phyloP scores from a whole-genome alignment of 1,140 invertebrate genomes.

The Cotesia glomerata region DNA sequence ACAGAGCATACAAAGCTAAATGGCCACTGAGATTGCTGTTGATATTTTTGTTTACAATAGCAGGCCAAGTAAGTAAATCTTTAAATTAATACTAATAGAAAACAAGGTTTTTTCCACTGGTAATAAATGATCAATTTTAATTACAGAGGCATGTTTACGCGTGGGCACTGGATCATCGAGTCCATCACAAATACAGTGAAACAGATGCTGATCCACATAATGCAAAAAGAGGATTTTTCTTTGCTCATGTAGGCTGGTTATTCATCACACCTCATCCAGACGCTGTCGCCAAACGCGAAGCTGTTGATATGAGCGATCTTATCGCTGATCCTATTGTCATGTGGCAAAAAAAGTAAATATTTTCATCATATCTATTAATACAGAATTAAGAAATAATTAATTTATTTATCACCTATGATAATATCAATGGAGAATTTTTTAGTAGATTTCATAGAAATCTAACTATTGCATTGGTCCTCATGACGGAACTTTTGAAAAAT shows the following conservation, averaged over 20 bases:
- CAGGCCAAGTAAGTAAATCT: slow-evolving; percentile 77
- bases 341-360: slow-evolving; percentile 78
- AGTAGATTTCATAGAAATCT: no score
- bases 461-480: no score
- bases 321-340: slow-evolving; percentile 82
- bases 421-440: no score
- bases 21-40: slow-evolving; percentile 80
- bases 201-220: slow-evolving; percentile 86
- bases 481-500: no score
- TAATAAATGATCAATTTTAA: not conserved
- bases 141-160: slow-evolving; percentile 73
- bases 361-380: slow-evolving; percentile 22
- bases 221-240: slow-evolving; percentile 80
- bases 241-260: slow-evolving; percentile 82
- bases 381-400: no score
- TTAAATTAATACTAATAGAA: not conserved
- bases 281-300: slow-evolving; percentile 77
- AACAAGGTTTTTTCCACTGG: not conserved
- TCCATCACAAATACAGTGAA: slow-evolving; percentile 84
- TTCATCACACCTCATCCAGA: slow-evolving; percentile 79
- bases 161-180: slow-evolving; percentile 81
- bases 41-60: slow-evolving; percentile 79
- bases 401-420: no score
- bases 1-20: slow-evolving; percentile 85
- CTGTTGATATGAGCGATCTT: slow-evolving; percentile 83